Evolutionary conservation across 2,797 vertebrate genomes (phyloP).

Genomic region (Prionace glauca): DNA sequence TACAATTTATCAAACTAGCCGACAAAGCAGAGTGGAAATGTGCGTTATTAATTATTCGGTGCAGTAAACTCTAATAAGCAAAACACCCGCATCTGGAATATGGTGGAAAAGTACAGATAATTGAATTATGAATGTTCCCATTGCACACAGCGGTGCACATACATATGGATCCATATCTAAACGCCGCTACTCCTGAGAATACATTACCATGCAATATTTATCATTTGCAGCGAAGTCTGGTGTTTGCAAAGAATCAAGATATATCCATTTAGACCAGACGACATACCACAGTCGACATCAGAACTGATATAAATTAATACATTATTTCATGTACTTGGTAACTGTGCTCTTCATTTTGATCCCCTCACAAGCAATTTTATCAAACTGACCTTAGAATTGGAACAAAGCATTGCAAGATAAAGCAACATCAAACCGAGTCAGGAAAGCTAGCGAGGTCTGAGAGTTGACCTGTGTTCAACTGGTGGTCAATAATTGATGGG

Average conservation of each 20-base stretch:
- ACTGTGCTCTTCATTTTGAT: neutral
- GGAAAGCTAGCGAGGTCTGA: neutral
- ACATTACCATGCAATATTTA: neutral
- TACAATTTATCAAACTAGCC: conserved; percentile 96
- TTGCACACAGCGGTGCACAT: neutral
- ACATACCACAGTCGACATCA: neutral
- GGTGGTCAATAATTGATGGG: neutral
- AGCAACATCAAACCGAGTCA: neutral
- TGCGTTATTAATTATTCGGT: neutral
- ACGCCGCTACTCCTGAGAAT: neutral
- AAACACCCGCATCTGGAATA: conserved; percentile 43
- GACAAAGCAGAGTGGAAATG: conserved; percentile 39
- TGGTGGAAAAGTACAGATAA: conserved; percentile 52
- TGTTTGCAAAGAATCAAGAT: neutral
- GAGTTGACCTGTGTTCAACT: neutral
- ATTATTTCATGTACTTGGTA: neutral
- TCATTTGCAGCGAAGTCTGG: neutral
- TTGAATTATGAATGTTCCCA: conserved; percentile 52
- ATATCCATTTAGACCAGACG: neutral
- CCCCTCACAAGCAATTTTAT: neutral
- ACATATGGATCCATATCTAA: neutral
- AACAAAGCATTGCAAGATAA: neutral
- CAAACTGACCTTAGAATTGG: neutral
- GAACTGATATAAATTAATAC: neutral
- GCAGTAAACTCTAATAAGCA: neutral